phyloP scores from a whole-genome alignment of 1,140 invertebrate genomes.

The Halesus radiatus region DNA sequence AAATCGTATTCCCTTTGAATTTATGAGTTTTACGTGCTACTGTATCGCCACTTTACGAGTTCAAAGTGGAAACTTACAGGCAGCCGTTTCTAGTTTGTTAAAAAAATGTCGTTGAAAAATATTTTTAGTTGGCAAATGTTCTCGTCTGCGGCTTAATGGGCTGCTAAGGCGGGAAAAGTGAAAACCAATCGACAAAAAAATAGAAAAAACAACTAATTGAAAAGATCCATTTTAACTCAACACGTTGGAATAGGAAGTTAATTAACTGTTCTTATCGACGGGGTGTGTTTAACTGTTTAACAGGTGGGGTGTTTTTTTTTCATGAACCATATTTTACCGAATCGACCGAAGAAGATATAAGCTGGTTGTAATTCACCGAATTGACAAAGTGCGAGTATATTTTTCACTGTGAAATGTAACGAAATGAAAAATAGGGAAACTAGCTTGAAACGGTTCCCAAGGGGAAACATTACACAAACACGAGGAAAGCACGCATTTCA shows the following conservation, averaged over 20 bases:
- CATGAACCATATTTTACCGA: not conserved
- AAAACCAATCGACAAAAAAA: constrained; percentile 1
- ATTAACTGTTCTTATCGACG: constrained; percentile 8
- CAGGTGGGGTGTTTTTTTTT: constrained; percentile 7
- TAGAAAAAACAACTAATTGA: constrained; percentile 21
- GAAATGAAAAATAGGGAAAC: no score
- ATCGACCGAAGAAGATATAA: not conserved
- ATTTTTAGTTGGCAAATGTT: constrained; percentile 42
- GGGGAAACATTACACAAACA: no score
- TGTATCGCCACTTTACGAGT: no score
- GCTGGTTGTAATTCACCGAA: constrained; percentile 3
- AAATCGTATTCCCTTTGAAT: no score
- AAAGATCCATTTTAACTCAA: not conserved
- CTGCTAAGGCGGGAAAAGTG: constrained; percentile 43
- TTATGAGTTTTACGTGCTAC: no score
- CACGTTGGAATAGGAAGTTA: not conserved
- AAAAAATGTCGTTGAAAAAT: constrained; percentile 33
- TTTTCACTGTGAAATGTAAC: no score
- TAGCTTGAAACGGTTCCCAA: no score
- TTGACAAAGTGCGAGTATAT: no score
- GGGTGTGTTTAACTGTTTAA: not conserved
- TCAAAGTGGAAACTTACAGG: no score
- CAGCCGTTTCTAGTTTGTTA: no score
- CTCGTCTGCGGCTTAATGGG: constrained; percentile 33
- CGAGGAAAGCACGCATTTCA: no score